Base-by-base conservation (phyloP, 35 echinoderm and acorn worm genomes). In the Amphiura filiformis region DNA sequence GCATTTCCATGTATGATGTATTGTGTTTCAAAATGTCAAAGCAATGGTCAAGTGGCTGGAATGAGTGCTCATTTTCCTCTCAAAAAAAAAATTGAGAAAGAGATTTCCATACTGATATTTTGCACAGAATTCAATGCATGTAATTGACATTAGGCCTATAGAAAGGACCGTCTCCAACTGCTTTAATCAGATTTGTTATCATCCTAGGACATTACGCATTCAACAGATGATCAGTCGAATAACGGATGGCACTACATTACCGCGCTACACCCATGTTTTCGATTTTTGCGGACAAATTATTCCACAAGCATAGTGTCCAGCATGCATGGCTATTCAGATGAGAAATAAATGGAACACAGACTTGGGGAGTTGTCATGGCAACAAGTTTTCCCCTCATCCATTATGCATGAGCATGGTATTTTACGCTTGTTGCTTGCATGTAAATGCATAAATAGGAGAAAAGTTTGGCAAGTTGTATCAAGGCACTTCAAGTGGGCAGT, bases 261-360 rank as follows among this genome's bases (percentile, higher is more conserved):
- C n/a, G n/a, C n/a, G n/a, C n/a, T n/a, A 52, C 44, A 52, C 44
- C 44, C 20, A 52, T 52, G 61, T 70, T 70, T 70, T n/a, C 61
- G 15, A 30, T 26, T 7, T 52, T 52, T 70, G 61, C 26, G 61
- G 61, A 70, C 61, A 70, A 70, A 70, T 70, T 70, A 70, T 70
- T 70, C 61, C 61, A 70, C 26, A 70, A 70, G 61, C 61, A 70
- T 70, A 70, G 7, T 70, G 61, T 70, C 61, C 61, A 30, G 61
- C 61, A 70, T 70, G 61, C 61, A 70, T 70, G 61, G 61, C 61
- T 70, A 70, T 70, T 70, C 61, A 70, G 61, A 70, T 70, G 61
- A 70, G 61, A 30, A 70, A 70, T 18, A 70, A 70, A 70, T 70
- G 28, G 61, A 70, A 70, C 61, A 30, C 61, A 11, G 61, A 70